Conservation (phyloP, 2,113 vertebrate species). For the Aphelocoma coerulescens region DNA sequence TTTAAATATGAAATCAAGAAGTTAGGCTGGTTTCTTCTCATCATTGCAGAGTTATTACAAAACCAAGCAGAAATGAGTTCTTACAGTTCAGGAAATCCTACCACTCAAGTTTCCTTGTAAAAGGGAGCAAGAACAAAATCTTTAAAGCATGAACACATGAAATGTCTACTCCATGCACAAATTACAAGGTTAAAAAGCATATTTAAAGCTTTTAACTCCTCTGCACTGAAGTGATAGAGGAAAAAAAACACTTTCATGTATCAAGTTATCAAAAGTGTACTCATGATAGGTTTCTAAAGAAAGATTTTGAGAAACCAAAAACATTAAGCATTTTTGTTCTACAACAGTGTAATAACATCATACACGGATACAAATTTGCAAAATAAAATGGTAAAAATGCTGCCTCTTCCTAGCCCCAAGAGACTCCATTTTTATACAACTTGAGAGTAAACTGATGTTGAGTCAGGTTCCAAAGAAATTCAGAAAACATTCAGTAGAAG, state of each 20-base stretch:
- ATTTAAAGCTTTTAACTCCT: not conserved
- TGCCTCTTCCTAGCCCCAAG: not conserved
- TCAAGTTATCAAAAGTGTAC: not conserved
- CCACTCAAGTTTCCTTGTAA: not conserved
- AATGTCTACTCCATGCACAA: not conserved
- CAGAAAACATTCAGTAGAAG: not conserved
- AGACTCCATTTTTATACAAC: not conserved
- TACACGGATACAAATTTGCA: not conserved
- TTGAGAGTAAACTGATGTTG: not conserved
- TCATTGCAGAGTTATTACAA: not conserved
- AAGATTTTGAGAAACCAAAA: not conserved
- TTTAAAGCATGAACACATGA: not conserved
- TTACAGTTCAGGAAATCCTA: not conserved
- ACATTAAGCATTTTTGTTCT: not conserved
- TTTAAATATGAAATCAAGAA: constrained; percentile 12
- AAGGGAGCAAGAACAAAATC: not conserved
- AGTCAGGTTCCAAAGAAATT: not conserved
- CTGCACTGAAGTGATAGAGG: not conserved
- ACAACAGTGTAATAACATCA: not conserved
- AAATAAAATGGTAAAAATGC: not conserved
- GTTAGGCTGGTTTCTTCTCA: not conserved
- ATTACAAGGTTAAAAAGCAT: not conserved
- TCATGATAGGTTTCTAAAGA: not conserved
- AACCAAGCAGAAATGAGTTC: not conserved
- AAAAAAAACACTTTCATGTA: not conserved